A percentile compares a stretch with the other conserved stretches of the same genome.
Evolutionary conservation across 2,888 invertebrate species (phyloP).

Genomic region (Meiosimyza platycephala): DNA sequence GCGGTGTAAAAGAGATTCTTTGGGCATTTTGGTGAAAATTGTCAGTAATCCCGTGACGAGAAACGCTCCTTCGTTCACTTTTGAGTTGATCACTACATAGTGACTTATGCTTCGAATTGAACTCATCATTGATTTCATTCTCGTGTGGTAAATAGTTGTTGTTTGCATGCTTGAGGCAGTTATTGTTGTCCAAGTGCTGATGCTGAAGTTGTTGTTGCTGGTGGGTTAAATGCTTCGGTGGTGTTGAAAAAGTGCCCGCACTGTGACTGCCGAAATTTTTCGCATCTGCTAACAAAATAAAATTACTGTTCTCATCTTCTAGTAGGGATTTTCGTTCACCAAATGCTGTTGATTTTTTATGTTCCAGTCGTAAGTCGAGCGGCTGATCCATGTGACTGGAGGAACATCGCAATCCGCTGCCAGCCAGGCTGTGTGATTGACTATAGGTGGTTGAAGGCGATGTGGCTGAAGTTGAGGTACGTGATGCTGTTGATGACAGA

Average conservation of each 20-base stretch:
- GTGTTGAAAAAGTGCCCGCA: conserved; percentile 9
- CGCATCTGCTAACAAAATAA: conserved; percentile 69
- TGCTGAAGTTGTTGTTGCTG: conserved; percentile 41
- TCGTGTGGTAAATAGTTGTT: conserved; percentile 36
- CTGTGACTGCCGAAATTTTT: conserved; percentile 48
- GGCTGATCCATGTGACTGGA: conserved; percentile 76
- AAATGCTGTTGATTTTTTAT: conserved; percentile 72
- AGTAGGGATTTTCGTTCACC: conserved; percentile 33
- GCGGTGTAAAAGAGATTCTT: conserved; percentile 58
- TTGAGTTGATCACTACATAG: conserved; percentile 45
- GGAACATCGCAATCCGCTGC: conserved; percentile 57
- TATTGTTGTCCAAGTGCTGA: conserved; percentile 54
- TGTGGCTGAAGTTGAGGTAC: conserved; percentile 61
- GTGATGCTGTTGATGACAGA: conserved; percentile 68
- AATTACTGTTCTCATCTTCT: conserved; percentile 89
- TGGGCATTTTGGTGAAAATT: conserved; percentile 45
- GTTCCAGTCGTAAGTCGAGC: conserved; percentile 86
- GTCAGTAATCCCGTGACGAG: conserved; percentile 34
- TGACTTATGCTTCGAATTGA: conserved; percentile 22
- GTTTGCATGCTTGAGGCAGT: conserved; percentile 49
- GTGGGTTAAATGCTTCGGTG: conserved; percentile 17
- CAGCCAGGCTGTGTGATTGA: conserved; percentile 55
- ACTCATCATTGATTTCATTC: conserved; percentile 15
- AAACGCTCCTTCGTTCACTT: conserved; percentile 42
- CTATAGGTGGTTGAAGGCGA: conserved; percentile 52